Evolutionary conservation across 1,140 invertebrate genomes (phyloP).

Genomic region (Euschistus heros): DNA sequence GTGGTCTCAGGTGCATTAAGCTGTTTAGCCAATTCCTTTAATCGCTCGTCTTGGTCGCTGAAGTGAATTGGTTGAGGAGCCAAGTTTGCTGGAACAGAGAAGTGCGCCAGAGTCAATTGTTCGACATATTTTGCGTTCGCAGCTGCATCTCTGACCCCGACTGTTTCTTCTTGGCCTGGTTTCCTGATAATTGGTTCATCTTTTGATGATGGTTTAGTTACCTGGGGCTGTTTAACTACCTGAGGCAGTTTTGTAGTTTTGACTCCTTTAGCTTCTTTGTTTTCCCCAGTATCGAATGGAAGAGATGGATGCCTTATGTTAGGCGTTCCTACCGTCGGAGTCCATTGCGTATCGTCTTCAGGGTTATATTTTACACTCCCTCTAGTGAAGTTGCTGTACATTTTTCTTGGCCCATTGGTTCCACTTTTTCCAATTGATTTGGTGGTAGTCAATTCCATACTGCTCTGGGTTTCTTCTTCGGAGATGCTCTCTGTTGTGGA

Average conservation of each 20-base stretch:
- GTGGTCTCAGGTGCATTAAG: conserved; percentile 19
- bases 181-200: not conserved
- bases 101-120: conserved; percentile 30
- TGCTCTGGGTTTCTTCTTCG: not conserved
- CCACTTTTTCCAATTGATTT: not conserved
- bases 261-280: not conserved
- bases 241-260: conserved; percentile 4
- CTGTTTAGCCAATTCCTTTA: conserved; percentile 27
- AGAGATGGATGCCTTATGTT: conserved; percentile 24
- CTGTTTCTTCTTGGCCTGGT: not conserved
- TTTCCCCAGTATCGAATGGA: conserved; percentile 12
- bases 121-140: conserved; percentile 28
- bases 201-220: not conserved
- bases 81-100: conserved; percentile 21
- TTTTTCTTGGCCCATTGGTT: not conserved
- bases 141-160: not conserved
- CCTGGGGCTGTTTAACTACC: not conserved
- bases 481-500: not conserved
- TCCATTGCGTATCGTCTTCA: conserved; percentile 9
- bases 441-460: not conserved
- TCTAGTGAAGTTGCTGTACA: conserved; percentile 10
- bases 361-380: conserved; percentile 2
- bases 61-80: conserved; percentile 16
- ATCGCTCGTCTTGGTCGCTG: conserved; percentile 21
- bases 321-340: not conserved